Evolutionary conservation across 1,140 invertebrate genomes (phyloP), one percentile per base, ranked within the genome.

Genomic region (Drosophila bocki): DNA sequence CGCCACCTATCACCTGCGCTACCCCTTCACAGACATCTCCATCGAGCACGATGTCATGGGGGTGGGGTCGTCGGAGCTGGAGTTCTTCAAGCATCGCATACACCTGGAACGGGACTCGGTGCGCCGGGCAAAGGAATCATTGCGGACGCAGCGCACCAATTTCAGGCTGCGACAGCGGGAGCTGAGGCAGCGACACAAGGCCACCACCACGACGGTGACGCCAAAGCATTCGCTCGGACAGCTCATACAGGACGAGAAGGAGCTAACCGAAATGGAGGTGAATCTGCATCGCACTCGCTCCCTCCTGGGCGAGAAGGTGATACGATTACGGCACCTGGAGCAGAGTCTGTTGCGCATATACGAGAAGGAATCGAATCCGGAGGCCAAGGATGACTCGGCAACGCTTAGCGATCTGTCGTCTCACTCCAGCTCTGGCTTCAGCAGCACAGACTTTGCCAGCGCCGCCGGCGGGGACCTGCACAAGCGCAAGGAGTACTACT

Each of bases 21-120:
- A 96, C 93, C 96, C 96, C 4, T 96, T 96, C 72, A 94, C 95
- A 75, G 96, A 96, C 88, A 95, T 95, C 94, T 92, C 92, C 80
- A 82, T 84, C 11, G 85, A 91, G 11, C 90, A 86, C 50, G 78
- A 75, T n/a, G 68, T 76, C 1, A 71, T 82, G 4, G 90, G 85
- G 1, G 60, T 84, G 0, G 94, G 94, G 54, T 96, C 53, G 8
- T 65, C 96, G 5, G 96, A 97, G 79, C 90, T 97, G 70, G 96
- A 97, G 82, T 97, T 97, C 93, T 96, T 97, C 75, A 94, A 96
- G 47, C 96, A 97, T 83, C 94, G 96, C 45, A 96, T 97, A 17
- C 95, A 97, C 61, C 93, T 97, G 19, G 96, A 97, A 83, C 93
- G 96, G 8, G 96, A 97, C 82, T 96, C 96, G 1, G 96, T 97